Evolutionary conservation across 2,888 invertebrate species (phyloP).

Genomic region (Parapristionchus giblindavisi): DNA sequence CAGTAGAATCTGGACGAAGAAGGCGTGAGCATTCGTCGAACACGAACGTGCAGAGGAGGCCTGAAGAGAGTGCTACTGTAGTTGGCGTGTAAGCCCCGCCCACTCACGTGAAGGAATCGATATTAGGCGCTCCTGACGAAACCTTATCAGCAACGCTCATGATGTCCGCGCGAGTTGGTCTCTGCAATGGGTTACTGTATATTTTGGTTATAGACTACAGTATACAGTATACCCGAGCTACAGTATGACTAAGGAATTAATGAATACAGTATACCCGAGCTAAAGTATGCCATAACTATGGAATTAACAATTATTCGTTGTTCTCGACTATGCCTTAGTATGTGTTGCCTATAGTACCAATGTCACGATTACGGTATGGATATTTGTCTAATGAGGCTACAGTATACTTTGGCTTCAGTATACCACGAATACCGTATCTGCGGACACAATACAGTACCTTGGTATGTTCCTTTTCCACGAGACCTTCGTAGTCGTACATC

Average conservation of each 20-base stretch:
- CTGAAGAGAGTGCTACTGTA: background rate
- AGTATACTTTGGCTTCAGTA: background rate
- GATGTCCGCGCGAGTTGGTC: slow-evolving; percentile 16
- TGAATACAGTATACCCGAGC: too few species aligned
- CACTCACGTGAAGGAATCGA: slow-evolving; percentile 17
- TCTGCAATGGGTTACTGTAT: too few species aligned
- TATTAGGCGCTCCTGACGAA: too few species aligned
- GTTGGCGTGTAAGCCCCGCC: too few species aligned
- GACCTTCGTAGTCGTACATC: slow-evolving; percentile 26
- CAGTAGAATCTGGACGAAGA: background rate
- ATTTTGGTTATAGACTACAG: too few species aligned
- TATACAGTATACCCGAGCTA: too few species aligned
- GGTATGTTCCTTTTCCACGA: background rate
- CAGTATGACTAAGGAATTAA: too few species aligned
- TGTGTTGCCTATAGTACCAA: background rate
- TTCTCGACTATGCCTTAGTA: background rate
- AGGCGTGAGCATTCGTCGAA: slow-evolving; percentile 20
- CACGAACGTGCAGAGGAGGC: slow-evolving; percentile 22
- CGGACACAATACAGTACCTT: too few species aligned
- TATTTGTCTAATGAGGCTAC: background rate
- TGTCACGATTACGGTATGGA: slow-evolving; percentile 2
- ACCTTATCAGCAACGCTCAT: slow-evolving; percentile 7
- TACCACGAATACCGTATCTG: background rate
- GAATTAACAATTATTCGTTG: background rate
- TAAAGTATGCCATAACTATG: background rate